Conservation (phyloP, 2,797 vertebrate species). For the Characodon lateralis region DNA sequence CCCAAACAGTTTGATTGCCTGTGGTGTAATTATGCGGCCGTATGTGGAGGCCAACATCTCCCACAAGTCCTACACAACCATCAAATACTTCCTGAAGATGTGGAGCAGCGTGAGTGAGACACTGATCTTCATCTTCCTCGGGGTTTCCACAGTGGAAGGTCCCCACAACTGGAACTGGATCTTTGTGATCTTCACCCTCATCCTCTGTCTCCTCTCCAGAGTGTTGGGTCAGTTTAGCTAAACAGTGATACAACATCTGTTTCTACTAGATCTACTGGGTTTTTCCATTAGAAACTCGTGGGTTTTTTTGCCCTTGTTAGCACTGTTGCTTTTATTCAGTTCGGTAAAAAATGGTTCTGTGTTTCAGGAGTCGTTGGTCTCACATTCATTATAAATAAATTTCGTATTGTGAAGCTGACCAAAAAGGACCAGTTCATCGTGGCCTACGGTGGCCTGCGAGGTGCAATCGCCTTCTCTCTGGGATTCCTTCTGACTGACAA, state of each 20-base stretch:
- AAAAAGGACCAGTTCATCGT: constrained; percentile 98
- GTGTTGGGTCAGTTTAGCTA: constrained; percentile 85
- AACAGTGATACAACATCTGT: background rate
- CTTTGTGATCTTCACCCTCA: constrained; percentile 88
- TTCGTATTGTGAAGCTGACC: constrained; percentile 94
- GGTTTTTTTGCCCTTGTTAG: no score
- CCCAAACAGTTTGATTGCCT: constrained; percentile 89
- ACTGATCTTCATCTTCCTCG: constrained; percentile 98
- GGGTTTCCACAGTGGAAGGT: constrained; percentile 93
- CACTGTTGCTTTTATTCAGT: background rate
- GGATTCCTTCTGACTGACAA: constrained; percentile 85
- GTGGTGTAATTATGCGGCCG: constrained; percentile 91
- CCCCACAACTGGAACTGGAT: constrained; percentile 95
- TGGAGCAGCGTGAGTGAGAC: constrained; percentile 99
- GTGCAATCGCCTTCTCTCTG: constrained; percentile 95
- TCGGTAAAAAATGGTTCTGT: background rate
- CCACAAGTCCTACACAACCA: constrained; percentile 98
- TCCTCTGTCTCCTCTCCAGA: constrained; percentile 90
- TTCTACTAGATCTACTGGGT: background rate
- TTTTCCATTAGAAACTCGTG: background rate
- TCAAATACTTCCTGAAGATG: constrained; percentile 99
- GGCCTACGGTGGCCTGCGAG: constrained; percentile 93
- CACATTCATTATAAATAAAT: constrained; percentile 95
- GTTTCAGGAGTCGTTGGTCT: constrained; percentile 89
- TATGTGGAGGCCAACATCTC: constrained; percentile 99